Conservation (phyloP, 2,888 invertebrate species). For the Stomorhina lunata region DNA sequence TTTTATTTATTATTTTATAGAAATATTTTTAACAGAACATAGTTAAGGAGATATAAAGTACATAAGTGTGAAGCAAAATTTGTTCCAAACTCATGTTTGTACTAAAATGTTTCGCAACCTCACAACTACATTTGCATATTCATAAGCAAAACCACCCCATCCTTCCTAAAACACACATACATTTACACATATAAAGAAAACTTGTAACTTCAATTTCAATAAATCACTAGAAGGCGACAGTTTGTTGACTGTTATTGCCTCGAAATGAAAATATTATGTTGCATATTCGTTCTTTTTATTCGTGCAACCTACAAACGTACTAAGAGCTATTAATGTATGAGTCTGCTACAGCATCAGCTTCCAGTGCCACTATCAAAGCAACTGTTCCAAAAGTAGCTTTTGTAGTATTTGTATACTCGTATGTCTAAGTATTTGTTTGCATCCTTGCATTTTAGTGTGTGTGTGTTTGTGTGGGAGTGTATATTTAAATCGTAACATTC, state of each 20-base stretch:
- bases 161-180: not conserved
- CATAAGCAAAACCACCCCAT: not conserved
- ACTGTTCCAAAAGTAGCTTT: constrained; percentile 25
- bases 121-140: constrained; percentile 19
- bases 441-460: not conserved
- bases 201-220: constrained; percentile 61
- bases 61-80: too few relatives aligned
- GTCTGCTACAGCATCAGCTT: constrained; percentile 21
- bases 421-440: not conserved
- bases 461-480: not conserved
- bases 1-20: not conserved
- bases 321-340: not conserved
- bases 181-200: not conserved
- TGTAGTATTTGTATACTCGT: constrained; percentile 14
- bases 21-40: constrained; percentile 6
- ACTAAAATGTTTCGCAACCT: constrained; percentile 26
- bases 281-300: constrained; percentile 42
- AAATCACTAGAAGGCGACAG: constrained; percentile 68
- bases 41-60: too few relatives aligned
- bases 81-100: too few relatives aligned
- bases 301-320: constrained; percentile 1
- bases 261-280: constrained; percentile 68
- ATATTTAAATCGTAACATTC: not conserved
- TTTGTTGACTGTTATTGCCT: constrained; percentile 70
- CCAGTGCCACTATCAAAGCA: constrained; percentile 10